These are phyloP conservation scores for Aurelia sp. DNA, from an alignment of 30 jellyfish, hydroid and myxozoan genomes.

Conservation along the genomic window DNA sequence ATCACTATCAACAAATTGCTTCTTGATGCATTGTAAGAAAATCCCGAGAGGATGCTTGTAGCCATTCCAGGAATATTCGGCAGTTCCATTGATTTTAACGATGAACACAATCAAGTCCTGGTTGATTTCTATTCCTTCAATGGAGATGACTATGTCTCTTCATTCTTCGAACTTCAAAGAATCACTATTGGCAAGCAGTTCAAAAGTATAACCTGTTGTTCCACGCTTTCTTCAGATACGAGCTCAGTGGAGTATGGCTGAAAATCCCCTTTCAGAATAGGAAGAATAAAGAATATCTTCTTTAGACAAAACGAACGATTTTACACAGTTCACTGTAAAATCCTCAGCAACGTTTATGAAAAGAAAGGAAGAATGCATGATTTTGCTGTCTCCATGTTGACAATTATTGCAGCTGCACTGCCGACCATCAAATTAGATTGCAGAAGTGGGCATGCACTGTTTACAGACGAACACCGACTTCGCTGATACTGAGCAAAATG, in stretches of 20 bases:
- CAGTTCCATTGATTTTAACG: not conserved
- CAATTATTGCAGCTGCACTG: conserved; percentile 12
- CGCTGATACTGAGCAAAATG: conserved; percentile 42
- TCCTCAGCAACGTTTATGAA: not conserved
- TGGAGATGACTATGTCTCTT: too few relatives aligned
- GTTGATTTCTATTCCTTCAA: conserved; percentile 71
- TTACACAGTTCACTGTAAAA: not conserved
- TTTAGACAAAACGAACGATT: not conserved
- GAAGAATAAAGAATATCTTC: too few relatives aligned
- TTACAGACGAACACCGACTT: conserved; percentile 33
- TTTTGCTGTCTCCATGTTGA: not conserved
- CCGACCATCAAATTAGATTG: conserved; percentile 13
- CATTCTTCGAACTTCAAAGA: conserved; percentile 27
- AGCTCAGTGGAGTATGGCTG: too few relatives aligned
- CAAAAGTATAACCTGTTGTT: not conserved
- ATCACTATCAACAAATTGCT: not conserved
- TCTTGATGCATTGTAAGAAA: not conserved
- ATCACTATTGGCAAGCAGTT: not conserved
- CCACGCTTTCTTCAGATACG: too few relatives aligned
- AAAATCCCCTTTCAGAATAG: too few relatives aligned
- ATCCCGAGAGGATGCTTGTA: conserved; percentile 1
- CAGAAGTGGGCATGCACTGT: conserved; percentile 17
- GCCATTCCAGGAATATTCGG: not conserved
- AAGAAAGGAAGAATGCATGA: not conserved
- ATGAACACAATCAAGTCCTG: conserved; percentile 3